Evolutionary conservation across 2,113 vertebrate species (phyloP), one percentile per base, ranked within the genome.

Genomic region (Halcyon senegalensis): DNA sequence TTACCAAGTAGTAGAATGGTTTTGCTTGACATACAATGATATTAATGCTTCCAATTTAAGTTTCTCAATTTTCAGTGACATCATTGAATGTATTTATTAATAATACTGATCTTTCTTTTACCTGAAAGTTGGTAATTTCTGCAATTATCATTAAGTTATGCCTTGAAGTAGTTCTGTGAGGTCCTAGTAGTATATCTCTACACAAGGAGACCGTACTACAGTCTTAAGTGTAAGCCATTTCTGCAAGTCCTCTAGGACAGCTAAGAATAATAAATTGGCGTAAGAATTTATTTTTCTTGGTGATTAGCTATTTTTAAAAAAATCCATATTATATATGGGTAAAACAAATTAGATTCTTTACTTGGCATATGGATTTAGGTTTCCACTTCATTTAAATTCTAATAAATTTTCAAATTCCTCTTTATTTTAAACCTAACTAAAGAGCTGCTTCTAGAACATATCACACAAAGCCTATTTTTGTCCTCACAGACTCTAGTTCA

Each of bases 271-370:
- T 25, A 67, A 62, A 37, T 58, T 5, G 3, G 9, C 18, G 24
- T 18, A 53, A 77, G 24, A 90, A 77, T 23, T 68, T 80, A 2
- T 63, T 94, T 85, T 67, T 68, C 43, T 55, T 55, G n/a, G n/a
- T 43, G 37, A 64, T 10, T 55, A 37, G 11, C 7, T 60, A 41
- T 67, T 75, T 81, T 66, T 84, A 66, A 39, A 27, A 70, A 84
- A 84, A 67, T 9, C 31, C 44, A 2, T 28, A 15, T 55, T 44
- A 41, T 15, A 17, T 13, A 23, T 91, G 77, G 94, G 87, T 80
- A 95, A 97, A 94, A 94, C 48, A 92, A 96, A 96, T 75, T 46
- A 80, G 50, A 33, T 87, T 94, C 84, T 96, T 93, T 59, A 58
- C 77, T 88, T 93, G 73, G 82, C 39, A 80, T 92, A 67, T 50